Percentiles rank a stretch among this genome's conserved stretches.
These are phyloP conservation scores for Megaceryle torquata DNA, from an alignment of 2,113 vertebrate species.

Conservation along the genomic window DNA sequence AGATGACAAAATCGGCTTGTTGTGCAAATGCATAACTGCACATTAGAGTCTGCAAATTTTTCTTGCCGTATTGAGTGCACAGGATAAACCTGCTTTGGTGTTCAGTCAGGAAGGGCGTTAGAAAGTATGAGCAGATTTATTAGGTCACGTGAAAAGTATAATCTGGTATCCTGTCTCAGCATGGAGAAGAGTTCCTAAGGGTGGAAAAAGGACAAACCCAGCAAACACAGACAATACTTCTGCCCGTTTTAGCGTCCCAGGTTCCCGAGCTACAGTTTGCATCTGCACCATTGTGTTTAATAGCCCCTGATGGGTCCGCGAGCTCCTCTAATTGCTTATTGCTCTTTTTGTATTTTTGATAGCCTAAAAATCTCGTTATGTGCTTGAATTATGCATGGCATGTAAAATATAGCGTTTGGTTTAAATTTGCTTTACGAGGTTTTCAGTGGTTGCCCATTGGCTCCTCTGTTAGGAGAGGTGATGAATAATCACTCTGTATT, in stretches of 20 bases:
- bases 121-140: neutral
- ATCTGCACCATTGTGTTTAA: neutral
- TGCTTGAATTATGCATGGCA: slow-evolving; percentile 22
- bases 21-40: neutral
- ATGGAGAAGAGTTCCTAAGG: neutral
- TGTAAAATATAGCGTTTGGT: neutral
- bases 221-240: neutral
- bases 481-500: slow-evolving; percentile 52
- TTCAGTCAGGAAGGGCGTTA: neutral
- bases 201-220: neutral
- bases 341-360: neutral
- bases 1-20: neutral
- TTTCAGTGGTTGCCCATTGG: slow-evolving; percentile 26
- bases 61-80: neutral
- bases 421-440: neutral
- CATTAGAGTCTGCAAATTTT: neutral
- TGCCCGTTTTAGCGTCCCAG: neutral
- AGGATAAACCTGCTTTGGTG: neutral
- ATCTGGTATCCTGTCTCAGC: neutral
- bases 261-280: neutral
- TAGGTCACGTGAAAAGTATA: neutral
- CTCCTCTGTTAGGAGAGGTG: neutral
- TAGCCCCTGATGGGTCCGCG: neutral
- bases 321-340: slow-evolving; percentile 13
- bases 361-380: neutral